Base-by-base conservation (phyloP, 2,888 invertebrate species). In the Orthosia cruda region DNA sequence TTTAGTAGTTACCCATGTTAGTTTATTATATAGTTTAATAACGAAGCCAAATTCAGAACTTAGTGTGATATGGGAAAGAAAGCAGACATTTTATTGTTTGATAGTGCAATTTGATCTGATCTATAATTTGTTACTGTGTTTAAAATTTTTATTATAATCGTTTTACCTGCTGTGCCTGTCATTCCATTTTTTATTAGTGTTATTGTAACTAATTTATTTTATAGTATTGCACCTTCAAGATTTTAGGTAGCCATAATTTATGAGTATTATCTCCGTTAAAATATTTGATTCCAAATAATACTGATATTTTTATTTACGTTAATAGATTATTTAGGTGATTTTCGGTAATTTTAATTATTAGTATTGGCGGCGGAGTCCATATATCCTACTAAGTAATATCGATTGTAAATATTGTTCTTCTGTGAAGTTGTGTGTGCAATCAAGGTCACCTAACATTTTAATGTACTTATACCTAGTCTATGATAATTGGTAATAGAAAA, bases 61-160 rank as follows among this genome's bases (percentile, higher is more conserved):
- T 88, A 92, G 92, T 95, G 96, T 96, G 95, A 95, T 95, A 93
- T 89, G 80, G 83, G 89, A 90, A 88, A 79, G 58, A 75, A 89
- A 92, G 89, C 89, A 93, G 92, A 94, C 89, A 88, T 91, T 72
- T 84, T 80, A 79, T 83, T 86, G 82, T 89, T 90, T 90, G 77
- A 86, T 90, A 93, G 93, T 92, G 92, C 90, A 93, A 93, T 92
- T 92, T 92, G 93, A 94, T 94, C 93, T 94, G 96, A 96, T 93
- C 89, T 93, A 89, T 91, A 89, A 92, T 92, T 91, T 92, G 93
- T 95, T 95, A 91, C 87, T 89, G 85, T 90, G 77, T 92, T 93
- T 92, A 85, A 94, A 92, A 93, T 90, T 94, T 94, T 93, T 94
- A 94, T 92, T 84, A 82, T 87, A 86, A 88, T 89, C 87, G 88